Base-by-base conservation (phyloP, 2,797 vertebrate genomes). In the Coilia nasus region DNA sequence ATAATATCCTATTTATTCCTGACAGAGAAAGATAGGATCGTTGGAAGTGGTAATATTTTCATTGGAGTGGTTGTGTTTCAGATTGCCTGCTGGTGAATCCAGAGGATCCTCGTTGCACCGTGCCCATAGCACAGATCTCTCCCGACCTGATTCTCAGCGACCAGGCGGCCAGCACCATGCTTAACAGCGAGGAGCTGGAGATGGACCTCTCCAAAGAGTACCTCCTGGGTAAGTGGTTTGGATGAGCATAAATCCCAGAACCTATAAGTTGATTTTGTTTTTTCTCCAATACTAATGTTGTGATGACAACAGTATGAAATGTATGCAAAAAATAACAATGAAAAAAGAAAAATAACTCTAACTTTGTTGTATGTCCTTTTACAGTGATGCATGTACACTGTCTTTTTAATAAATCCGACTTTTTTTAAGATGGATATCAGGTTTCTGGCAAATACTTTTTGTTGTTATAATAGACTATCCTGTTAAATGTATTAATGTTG, bases 101-200 rank as follows among this genome's bases (percentile, higher is more conserved):
- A 31, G 95, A 96, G 81, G 93, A 98, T 85, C 94, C 96, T 2
- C 94, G 92, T 82, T 95, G 92, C 89, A 96, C 96, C 0, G 87
- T 99, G 85, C 96, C 97, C 82, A 96, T 98, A 90, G 96, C 97
- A 86, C 98, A 98, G 92, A 96, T 99, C 83, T 97, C 97, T 83
- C 98, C 98, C 15, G 98, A 99, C 90, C 89, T 99, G 88, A 92
- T 97, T 25, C 88, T 99, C 87, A 96, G 96, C 44, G 98, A 99
- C 92, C 95, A 98, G 87, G 97, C 97, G 46, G 95, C 96, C 91
- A 96, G 95, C 84, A 96, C 96, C 47, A 96, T 97, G 88, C 92
- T 99, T 91, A 97, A 97, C 88, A 93, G 81, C 0, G 96, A 97
- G 59, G 96, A 97, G 60, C 87, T 99, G 87, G 92, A 97, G 86